A percentile compares a stretch with the other conserved stretches of the same genome.
Conservation (phyloP, 1,140 invertebrate species). For the Theocolax elegans region DNA sequence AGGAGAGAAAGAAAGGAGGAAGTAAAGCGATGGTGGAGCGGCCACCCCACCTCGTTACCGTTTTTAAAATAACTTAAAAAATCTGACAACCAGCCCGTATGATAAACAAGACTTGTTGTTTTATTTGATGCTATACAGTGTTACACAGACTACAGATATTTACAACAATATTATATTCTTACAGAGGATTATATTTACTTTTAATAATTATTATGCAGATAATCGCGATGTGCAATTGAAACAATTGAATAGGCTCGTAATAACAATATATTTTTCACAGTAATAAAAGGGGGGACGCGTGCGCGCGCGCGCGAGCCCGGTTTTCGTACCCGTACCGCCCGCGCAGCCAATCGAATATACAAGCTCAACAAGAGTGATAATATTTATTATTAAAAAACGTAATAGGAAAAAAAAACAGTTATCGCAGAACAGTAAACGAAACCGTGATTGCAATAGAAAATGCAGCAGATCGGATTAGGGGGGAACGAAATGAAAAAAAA, state of each 20-base stretch:
- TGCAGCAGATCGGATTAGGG: slow-evolving; percentile 64
- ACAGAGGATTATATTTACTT: slow-evolving; percentile 70
- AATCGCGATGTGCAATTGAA: slow-evolving; percentile 62
- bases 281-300: slow-evolving; percentile 23
- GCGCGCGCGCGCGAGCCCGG: too few species aligned
- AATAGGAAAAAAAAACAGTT: slow-evolving; percentile 57
- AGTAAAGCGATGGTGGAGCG: slow-evolving; percentile 64
- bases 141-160: slow-evolving; percentile 70
- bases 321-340: slow-evolving; percentile 37
- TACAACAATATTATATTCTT: slow-evolving; percentile 70
- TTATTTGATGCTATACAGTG: slow-evolving; percentile 70
- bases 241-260: slow-evolving; percentile 50
- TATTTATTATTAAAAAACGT: slow-evolving; percentile 64
- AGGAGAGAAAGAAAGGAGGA: slow-evolving; percentile 32
- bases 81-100: slow-evolving; percentile 36
- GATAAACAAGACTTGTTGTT: slow-evolving; percentile 64
- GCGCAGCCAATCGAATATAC: slow-evolving; percentile 64
- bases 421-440: slow-evolving; percentile 50
- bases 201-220: slow-evolving; percentile 65
- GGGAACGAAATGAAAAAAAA: too few species aligned
- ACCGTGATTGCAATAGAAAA: slow-evolving; percentile 64
- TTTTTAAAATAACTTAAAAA: slow-evolving; percentile 56
- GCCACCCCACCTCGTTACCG: slow-evolving; percentile 69
- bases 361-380: slow-evolving; percentile 66
- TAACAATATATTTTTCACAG: slow-evolving; percentile 65